Conservation (phyloP, 1,140 invertebrate genomes). For the Laupala kohalensis region DNA sequence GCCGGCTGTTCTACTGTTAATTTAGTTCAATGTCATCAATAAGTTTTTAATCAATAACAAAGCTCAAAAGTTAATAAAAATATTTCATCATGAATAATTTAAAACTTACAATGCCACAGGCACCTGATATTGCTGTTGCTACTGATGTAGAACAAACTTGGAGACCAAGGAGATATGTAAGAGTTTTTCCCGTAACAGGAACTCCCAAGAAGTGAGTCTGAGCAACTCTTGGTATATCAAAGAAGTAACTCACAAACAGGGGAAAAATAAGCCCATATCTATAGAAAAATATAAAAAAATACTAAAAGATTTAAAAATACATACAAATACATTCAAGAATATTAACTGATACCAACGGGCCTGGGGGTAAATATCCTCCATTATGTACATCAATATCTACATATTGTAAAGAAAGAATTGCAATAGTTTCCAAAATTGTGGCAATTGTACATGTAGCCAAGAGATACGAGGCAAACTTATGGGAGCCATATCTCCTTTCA, state of each 20-base stretch:
- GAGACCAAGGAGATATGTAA: conserved; percentile 38
- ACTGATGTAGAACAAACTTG: conserved; percentile 31
- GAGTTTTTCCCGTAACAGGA: conserved; percentile 39
- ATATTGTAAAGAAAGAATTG: conserved; percentile 24
- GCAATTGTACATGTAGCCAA: conserved; percentile 30
- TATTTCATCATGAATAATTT: not conserved
- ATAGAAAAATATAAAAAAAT: conserved; percentile 15
- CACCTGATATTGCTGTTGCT: conserved; percentile 24
- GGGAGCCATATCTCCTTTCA: conserved; percentile 39
- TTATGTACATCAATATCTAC: conserved; percentile 26
- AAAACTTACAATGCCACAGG: conserved; percentile 28
- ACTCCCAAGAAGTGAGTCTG: conserved; percentile 34
- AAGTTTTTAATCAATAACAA: too few relatives aligned
- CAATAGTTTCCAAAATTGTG: conserved; percentile 28
- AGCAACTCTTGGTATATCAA: conserved; percentile 38
- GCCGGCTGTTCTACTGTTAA: too few relatives aligned
- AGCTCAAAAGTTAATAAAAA: too few relatives aligned
- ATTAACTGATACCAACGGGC: conserved; percentile 32
- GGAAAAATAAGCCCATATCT: conserved; percentile 34
- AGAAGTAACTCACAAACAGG: conserved; percentile 34
- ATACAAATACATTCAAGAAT: not conserved
- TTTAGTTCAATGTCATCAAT: too few relatives aligned
- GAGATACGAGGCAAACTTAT: conserved; percentile 36
- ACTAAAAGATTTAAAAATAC: not conserved
- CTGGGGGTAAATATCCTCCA: conserved; percentile 28